Conservation (phyloP, 2,888 invertebrate genomes). For the Sympetrum striolatum region DNA sequence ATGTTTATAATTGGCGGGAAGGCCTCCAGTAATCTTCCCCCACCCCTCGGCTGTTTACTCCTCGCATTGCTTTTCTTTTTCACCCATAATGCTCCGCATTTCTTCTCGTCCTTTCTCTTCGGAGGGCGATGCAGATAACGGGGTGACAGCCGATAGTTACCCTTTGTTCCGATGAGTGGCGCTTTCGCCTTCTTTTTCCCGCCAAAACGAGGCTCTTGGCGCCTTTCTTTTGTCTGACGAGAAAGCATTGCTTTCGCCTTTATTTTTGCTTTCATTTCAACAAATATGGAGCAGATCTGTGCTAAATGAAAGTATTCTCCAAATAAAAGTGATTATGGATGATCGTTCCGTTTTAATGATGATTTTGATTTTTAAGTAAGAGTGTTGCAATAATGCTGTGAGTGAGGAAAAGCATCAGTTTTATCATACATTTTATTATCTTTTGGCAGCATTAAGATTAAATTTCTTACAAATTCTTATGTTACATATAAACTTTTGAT, state of each 20-base stretch:
- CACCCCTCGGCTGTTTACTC: neutral
- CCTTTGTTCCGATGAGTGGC: neutral
- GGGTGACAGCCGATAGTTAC: neutral
- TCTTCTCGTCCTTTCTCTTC: neutral
- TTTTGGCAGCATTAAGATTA: too few species aligned
- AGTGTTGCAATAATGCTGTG: too few species aligned
- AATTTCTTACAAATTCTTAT: too few species aligned
- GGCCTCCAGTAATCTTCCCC: neutral
- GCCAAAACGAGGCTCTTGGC: neutral
- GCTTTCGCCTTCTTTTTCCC: neutral
- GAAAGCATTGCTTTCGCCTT: neutral
- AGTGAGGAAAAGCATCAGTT: too few species aligned
- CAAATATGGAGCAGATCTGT: neutral
- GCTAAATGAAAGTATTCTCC: too few species aligned
- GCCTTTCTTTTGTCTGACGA: neutral
- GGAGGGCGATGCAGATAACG: neutral
- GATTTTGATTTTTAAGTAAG: too few species aligned
- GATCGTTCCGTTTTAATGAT: too few species aligned
- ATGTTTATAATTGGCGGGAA: neutral
- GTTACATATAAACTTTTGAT: too few species aligned
- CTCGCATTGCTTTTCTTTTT: neutral
- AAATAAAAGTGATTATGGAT: too few species aligned
- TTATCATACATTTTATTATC: too few species aligned
- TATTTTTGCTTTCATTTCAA: neutral
- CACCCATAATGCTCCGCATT: neutral